Conservation (phyloP, 35 echinoderm and acorn worm genomes). For the Chiridota heheva region DNA sequence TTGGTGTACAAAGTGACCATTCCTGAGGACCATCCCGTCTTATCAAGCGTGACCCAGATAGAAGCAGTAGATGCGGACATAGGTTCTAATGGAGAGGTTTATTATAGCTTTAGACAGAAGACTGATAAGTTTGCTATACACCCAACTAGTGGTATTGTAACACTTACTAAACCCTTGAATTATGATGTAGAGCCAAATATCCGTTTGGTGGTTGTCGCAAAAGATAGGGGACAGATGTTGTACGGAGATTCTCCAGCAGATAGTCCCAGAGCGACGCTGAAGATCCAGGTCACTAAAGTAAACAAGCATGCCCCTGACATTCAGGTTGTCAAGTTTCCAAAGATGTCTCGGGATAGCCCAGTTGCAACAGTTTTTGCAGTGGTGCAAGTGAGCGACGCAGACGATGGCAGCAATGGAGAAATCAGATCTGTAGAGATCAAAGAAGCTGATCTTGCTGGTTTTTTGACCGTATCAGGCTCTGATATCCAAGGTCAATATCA, state of each 20-base stretch:
- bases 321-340: conserved; percentile 52
- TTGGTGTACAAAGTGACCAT: conserved; percentile 56
- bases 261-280: conserved; percentile 32
- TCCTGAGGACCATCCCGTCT: conserved; percentile 74
- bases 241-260: conserved; percentile 63
- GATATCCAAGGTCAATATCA: conserved; percentile 52
- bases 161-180: conserved; percentile 76
- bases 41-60: conserved; percentile 64
- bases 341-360: conserved; percentile 50
- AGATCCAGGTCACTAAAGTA: conserved; percentile 59
- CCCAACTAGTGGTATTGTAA: conserved; percentile 90
- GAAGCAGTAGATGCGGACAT: conserved; percentile 85
- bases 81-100: conserved; percentile 96
- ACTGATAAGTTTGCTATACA: conserved; percentile 94
- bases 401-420: conserved; percentile 76
- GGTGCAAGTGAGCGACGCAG: conserved; percentile 75
- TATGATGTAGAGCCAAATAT: conserved; percentile 34
- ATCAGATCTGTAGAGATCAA: conserved; percentile 63
- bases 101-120: conserved; percentile 78
- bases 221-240: conserved; percentile 79
- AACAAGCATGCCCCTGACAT: conserved; percentile 83
- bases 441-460: conserved; percentile 59
- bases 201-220: conserved; percentile 67
- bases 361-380: conserved; percentile 72
- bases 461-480: conserved; percentile 46